phyloP scores from a whole-genome alignment of 2,797 vertebrate genomes.

The Brachyrhaphis roseni region DNA sequence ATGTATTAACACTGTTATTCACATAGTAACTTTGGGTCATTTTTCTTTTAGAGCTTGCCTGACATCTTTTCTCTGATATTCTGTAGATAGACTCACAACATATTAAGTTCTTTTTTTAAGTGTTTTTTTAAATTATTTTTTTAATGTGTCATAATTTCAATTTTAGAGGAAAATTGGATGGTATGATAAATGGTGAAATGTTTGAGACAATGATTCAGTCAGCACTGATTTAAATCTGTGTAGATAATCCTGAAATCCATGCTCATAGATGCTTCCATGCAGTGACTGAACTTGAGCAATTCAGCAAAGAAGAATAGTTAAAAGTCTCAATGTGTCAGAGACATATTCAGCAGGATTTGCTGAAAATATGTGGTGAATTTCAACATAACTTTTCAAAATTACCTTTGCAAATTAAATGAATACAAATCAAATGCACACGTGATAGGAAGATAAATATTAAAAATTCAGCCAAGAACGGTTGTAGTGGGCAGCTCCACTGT shows the following conservation, averaged over 20 bases:
- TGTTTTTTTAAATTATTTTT: background rate
- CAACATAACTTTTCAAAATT: background rate
- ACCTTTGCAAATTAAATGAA: background rate
- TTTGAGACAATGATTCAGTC: background rate
- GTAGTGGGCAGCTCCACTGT: conserved; percentile 4
- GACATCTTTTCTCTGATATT: background rate
- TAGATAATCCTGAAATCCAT: background rate
- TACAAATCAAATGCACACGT: background rate
- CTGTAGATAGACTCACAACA: background rate
- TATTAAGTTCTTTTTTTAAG: background rate
- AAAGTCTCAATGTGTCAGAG: background rate
- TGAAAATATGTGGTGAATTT: background rate
- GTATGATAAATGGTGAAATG: background rate
- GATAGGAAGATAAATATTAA: conserved; percentile 24
- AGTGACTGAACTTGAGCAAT: background rate
- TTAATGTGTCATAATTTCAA: background rate
- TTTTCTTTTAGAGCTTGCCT: background rate
- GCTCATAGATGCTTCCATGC: background rate
- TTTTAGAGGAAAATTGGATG: background rate
- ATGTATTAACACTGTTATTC: background rate
- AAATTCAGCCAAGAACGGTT: conserved; percentile 36
- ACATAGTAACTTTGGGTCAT: background rate
- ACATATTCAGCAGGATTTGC: background rate
- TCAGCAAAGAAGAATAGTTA: background rate
- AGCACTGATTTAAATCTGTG: background rate